Evolutionary conservation across 1,140 invertebrate species (phyloP), one percentile per base, ranked within the genome.

Genomic region (Zaprionus kolodkinae): DNA sequence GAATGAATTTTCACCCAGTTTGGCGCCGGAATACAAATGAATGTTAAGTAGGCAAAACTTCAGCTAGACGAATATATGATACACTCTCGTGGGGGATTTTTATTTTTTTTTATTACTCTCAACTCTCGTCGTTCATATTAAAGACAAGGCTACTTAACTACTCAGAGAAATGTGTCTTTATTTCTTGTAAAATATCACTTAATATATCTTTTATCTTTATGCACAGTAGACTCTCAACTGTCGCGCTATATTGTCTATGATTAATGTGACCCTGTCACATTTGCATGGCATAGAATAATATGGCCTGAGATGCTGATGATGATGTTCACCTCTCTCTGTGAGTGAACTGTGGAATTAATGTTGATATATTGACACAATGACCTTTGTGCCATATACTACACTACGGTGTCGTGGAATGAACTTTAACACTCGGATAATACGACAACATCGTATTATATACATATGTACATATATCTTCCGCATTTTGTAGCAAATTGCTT

Each of bases 361-460:
- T 48, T 60, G 69, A 76, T 76, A 76, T 76, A 76, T 76, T 72
- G 68, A 72, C 73, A 76, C 17, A 72, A 72, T 76, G 73, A 76
- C 73, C 73, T 76, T 76, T 76, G 73, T 54, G 73, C 73, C 38
- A 76, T 76, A 66, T 76, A 54, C 15, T 12, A 25, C 35, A 54
- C 15, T 12, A 25, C 35, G 2, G 12, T 11, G 3, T 21, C 11
- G 15, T 38, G 40, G 38, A 13, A 60, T 10, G 13, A 57, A 15
- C 35, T 40, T 36, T 36, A 62, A 17, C 36, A 1, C 17, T 30
- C 11, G 2, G 25, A 48, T 66, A 55, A 10, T 25, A 45, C 40
- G 15, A 45, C 40, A n/a, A n/a, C n/a, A n/a, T n/a, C n/a, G n/a
- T n/a, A n/a, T n/a, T n/a, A 13, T 43, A 15, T 43, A 43, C n/a